Evolutionary conservation across 2,113 vertebrate genomes (phyloP).

Genomic region (Regulus satrapa): DNA sequence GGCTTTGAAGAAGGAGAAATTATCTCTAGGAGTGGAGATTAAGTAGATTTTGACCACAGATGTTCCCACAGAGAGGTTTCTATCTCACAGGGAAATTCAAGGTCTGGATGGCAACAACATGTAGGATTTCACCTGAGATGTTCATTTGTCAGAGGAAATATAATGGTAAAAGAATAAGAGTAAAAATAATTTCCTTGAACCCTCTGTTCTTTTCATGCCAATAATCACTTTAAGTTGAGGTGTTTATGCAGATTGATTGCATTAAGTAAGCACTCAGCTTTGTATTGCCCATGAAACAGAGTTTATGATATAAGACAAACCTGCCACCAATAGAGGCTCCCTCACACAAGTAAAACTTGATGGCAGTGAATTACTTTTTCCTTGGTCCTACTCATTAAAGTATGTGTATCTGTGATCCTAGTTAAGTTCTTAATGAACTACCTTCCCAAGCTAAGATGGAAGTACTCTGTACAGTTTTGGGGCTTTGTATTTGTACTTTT

Average conservation of each 20-base stretch:
- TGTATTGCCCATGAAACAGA: neutral
- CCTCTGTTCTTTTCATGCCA: neutral
- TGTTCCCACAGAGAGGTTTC: fast-evolving
- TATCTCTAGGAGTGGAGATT: neutral
- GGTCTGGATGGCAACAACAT: neutral
- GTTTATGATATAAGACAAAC: neutral
- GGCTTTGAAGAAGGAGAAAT: neutral
- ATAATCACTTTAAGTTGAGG: neutral
- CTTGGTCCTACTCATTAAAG: neutral
- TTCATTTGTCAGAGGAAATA: neutral
- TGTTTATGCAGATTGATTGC: neutral
- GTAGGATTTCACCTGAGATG: neutral
- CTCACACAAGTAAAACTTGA: neutral
- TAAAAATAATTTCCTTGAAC: neutral
- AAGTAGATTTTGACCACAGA: neutral
- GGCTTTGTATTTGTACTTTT: neutral
- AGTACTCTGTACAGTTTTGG: neutral
- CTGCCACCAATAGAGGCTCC: fast-evolving
- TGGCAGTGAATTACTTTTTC: neutral
- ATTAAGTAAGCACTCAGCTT: neutral
- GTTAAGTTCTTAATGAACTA: neutral
- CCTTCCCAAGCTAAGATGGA: neutral
- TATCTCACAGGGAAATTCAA: neutral
- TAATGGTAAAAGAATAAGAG: neutral
- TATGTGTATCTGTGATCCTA: neutral